Evolutionary conservation across 2,797 vertebrate genomes (phyloP).

Genomic region (Tangara arthus): DNA sequence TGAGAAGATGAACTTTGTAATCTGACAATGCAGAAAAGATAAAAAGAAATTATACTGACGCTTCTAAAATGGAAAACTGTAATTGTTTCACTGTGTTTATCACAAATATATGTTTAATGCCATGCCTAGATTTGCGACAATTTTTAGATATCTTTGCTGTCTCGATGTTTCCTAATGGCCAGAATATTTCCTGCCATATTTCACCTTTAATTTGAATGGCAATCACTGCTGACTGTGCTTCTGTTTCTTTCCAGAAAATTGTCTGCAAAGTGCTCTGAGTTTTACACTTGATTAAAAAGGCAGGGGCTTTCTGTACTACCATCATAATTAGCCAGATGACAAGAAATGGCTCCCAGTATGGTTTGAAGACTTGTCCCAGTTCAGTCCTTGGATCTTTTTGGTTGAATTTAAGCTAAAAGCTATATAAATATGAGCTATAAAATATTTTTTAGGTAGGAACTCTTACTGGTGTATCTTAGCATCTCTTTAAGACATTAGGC

Average conservation of each 20-base stretch:
- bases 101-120: not conserved
- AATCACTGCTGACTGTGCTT: not conserved
- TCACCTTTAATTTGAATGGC: not conserved
- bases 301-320: not conserved
- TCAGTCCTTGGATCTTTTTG: not conserved
- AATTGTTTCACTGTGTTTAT: not conserved
- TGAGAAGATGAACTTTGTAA: not conserved
- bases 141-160: not conserved
- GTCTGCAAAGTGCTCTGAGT: not conserved
- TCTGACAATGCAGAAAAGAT: not conserved
- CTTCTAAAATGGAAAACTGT: not conserved
- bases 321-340: not conserved
- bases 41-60: not conserved
- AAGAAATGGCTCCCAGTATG: not conserved
- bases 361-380: not conserved
- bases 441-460: not conserved
- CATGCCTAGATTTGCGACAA: not conserved
- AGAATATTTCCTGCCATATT: not conserved
- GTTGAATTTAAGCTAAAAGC: not conserved
- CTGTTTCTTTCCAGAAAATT: not conserved
- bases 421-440: not conserved
- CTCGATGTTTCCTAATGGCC: not conserved
- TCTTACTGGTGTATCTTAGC: not conserved
- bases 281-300: not conserved
- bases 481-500: not conserved